Base-by-base conservation (phyloP, 2,888 invertebrate genomes). In the Tyria jacobaeae region DNA sequence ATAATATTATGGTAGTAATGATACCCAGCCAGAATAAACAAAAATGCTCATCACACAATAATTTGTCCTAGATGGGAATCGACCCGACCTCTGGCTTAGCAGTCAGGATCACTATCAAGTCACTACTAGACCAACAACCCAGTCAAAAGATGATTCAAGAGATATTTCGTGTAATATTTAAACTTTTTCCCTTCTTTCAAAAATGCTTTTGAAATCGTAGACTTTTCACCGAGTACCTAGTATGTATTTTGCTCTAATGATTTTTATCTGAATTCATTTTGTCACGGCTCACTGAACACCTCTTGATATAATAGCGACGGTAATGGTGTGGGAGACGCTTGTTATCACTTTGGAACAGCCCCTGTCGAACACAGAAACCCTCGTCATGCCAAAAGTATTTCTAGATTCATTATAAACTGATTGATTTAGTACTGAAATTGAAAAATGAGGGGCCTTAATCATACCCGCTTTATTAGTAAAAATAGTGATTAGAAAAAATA, bases 361-460 rank as follows among this genome's bases (percentile, higher is more conserved):
- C 17, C 44, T 44, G 54, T 55, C 54, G 39, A 55, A 44, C 17
- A 21, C n/a, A 51, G 51, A n/a, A 27, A 55, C 54, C 54, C 54
- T 55, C 31, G 54, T 44, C 54, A 44, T 31, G 12, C 7, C 31
- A 17, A n/a, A 12, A 4, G 12, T 44, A 31, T 44, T 39, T 25
- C 35, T 7, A n/a, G 25, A 39, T 25, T 53, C n/a, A 53, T 39
- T 4, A 10, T 44, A 54, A 41, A 21, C 14, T 44, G 39, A 44
- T 55, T 21, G 39, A 14, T 31, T 17, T 21, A 12, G 12, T 17
- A 21, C 17, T 17, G 1, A 21, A n/a, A n/a, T 35, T 27, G 4
- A 14, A 34, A 34, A 10, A 4, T 21, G 3, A 21, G 5, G 1
- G 21, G 17, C 5, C n/a, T 41, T 2, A 44, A 44, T 21, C 17